phyloP scores from a whole-genome alignment of 2,888 invertebrate genomes.

The Crematogaster levior region DNA sequence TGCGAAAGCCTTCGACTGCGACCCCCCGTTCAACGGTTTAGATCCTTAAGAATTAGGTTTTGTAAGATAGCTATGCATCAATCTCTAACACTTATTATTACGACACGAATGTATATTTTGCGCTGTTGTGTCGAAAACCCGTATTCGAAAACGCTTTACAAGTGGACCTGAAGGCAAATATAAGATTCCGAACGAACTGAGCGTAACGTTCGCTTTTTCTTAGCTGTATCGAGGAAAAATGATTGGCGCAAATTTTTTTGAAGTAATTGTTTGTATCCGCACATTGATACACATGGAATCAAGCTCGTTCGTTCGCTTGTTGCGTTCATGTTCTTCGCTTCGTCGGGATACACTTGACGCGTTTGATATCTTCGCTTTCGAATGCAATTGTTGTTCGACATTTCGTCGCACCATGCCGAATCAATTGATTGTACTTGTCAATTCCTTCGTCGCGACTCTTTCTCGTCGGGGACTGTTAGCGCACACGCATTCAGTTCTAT shows the following conservation, averaged over 20 bases:
- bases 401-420: neutral
- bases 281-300: neutral
- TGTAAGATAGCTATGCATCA: constrained; percentile 12
- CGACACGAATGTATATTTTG: constrained; percentile 45
- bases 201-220: neutral
- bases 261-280: neutral
- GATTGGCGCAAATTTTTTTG: neutral
- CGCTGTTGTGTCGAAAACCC: constrained; percentile 1
- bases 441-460: neutral
- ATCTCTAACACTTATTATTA: constrained; percentile 49
- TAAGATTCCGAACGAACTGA: neutral
- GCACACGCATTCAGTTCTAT: neutral
- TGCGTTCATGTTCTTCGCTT: neutral
- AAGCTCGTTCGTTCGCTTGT: neutral
- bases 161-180: neutral
- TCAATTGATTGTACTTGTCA: neutral
- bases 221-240: neutral
- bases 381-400: neutral
- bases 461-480: neutral
- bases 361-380: neutral
- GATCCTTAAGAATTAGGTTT: constrained; percentile 24
- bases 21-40: constrained; percentile 32
- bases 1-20: constrained; percentile 40
- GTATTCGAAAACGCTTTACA: neutral
- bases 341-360: neutral